phyloP scores from a whole-genome alignment of 1,140 invertebrate genomes.

The Carposina sasakii region DNA sequence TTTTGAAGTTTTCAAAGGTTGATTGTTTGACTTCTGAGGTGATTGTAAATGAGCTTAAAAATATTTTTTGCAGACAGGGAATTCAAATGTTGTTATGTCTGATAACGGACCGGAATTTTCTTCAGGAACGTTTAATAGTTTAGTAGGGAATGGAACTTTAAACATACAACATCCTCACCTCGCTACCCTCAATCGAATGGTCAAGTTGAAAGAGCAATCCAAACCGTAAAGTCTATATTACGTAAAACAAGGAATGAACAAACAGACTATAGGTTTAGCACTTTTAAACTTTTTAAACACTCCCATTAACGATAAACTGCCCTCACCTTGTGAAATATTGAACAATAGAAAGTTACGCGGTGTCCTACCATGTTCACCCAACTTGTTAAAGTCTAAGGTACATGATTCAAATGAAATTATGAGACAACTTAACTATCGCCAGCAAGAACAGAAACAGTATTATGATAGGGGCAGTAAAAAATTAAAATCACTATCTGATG shows the following conservation, averaged over 20 bases:
- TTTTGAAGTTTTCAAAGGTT: conserved; percentile 28
- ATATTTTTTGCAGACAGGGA: conserved; percentile 48
- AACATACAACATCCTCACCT: conserved; percentile 24
- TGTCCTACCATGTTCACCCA: not conserved
- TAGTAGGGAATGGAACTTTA: conserved; percentile 44
- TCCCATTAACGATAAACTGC: conserved; percentile 11
- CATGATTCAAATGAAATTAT: too few relatives aligned
- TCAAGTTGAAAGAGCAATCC: conserved; percentile 6
- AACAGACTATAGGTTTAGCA: conserved; percentile 22
- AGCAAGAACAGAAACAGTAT: too few relatives aligned
- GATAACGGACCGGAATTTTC: conserved; percentile 62
- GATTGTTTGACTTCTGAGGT: conserved; percentile 9
- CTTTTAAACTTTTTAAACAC: conserved; percentile 28
- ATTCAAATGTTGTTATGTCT: conserved; percentile 45
- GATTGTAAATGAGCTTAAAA: conserved; percentile 28
- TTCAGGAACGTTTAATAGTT: conserved; percentile 56
- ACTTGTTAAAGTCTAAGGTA: too few relatives aligned
- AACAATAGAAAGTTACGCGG: conserved; percentile 1
- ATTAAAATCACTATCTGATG: too few relatives aligned
- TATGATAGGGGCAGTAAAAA: too few relatives aligned
- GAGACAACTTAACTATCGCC: too few relatives aligned
- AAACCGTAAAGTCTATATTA: conserved; percentile 32
- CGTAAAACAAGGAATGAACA: conserved; percentile 22
- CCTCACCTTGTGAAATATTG: conserved; percentile 5
- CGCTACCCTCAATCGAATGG: conserved; percentile 1